Evolutionary conservation across 2,797 vertebrate species (phyloP), one percentile per base, ranked within the genome.

Genomic region (Threskiornis aethiopicus): DNA sequence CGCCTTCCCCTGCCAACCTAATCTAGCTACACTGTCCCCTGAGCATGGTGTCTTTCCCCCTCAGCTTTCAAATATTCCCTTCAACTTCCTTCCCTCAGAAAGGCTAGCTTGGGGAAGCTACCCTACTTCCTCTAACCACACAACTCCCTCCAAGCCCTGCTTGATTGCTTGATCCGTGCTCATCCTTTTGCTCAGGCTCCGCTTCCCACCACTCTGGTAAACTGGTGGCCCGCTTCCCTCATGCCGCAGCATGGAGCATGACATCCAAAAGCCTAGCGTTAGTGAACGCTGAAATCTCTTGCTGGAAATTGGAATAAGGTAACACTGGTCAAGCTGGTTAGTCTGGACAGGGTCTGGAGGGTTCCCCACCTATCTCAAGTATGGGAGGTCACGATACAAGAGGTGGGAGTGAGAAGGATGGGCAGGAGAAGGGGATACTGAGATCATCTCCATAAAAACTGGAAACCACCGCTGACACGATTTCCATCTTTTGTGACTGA

Each of bases 1-100:
- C 0, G 0, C 3, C 18, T 18, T 91, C 67, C 39, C 12, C 7
- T 49, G 37, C 10, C 42, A 79, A 16, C 28, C 15, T 37, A 18
- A 67, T 17, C 39, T 29, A 64, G 26, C 35, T 41, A 21, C 31
- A 13, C 33, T 29, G 35, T 9, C 10, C 20, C 31, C 33, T 44
- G 55, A 44, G n/a, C 64, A 59, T 10, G 16, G 37, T 64, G 35
- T 28, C 22, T 82, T 79, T 13, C 5, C 20, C 4, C 4, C 16
- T 1, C 5, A 7, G 21, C 31, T 77, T 80, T 84, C 49, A 52
- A 15, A 39, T 35, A 61, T 73, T 66, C 37, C 46, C 37, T 47
- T 47, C 18, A 29, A 13, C 20, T 73, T 78, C 16, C 15, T 82
- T 73, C 51, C 28, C 41, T 61, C 28, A 26, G 20, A 66, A 76